Evolutionary conservation across 2,888 invertebrate species (phyloP).

Genomic region (Hymenopus coronatus): DNA sequence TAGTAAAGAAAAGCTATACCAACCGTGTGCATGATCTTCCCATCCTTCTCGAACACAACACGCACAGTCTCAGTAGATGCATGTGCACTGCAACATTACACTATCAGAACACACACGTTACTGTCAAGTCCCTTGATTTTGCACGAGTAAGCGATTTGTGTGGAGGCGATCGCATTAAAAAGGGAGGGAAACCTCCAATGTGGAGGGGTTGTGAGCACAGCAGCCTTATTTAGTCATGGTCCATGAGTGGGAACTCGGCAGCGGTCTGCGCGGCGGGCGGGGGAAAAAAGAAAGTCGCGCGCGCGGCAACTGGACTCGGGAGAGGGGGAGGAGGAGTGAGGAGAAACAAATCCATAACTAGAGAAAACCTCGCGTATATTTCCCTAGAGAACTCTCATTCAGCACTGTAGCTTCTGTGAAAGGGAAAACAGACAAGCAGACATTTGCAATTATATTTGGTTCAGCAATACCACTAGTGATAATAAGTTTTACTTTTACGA

Average conservation of each 20-base stretch:
- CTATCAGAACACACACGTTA: neutral
- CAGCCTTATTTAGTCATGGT: slow-evolving; percentile 32
- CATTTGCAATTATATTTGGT: neutral
- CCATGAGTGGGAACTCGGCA: slow-evolving; percentile 20
- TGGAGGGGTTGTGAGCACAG: neutral
- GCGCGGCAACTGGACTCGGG: slow-evolving; percentile 12
- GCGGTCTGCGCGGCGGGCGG: neutral
- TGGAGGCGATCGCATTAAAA: slow-evolving; percentile 15
- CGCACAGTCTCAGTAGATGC: neutral
- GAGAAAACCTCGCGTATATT: neutral
- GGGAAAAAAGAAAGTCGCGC: neutral
- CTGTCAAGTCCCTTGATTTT: neutral
- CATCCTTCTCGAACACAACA: neutral
- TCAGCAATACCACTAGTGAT: no score
- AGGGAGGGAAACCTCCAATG: neutral
- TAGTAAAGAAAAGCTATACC: neutral
- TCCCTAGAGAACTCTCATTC: neutral
- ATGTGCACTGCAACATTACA: neutral
- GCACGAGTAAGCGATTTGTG: slow-evolving; percentile 18
- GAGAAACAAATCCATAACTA: neutral
- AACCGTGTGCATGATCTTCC: slow-evolving; percentile 5
- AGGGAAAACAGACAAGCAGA: neutral
- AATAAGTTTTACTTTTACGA: no score
- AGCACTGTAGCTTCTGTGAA: neutral
- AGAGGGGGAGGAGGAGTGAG: slow-evolving; percentile 34